phyloP scores from a whole-genome alignment of 2,888 invertebrate species.

The Agrochola litura region DNA sequence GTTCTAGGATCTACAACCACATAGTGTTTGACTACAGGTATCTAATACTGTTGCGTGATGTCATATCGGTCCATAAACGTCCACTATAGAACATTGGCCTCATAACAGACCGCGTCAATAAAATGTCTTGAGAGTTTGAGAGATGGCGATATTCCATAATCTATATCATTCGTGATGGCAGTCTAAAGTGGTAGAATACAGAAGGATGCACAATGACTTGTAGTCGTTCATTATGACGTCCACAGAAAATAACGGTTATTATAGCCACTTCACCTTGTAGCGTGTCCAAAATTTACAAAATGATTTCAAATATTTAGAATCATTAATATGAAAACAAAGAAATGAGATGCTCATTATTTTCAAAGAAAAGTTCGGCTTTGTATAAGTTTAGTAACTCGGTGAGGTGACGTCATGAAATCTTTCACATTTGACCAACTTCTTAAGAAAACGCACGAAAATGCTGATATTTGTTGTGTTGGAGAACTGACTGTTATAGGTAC shows the following conservation, averaged over 20 bases:
- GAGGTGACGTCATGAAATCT: conserved; percentile 13
- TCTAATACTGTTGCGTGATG: conserved; percentile 46
- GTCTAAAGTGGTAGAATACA: not conserved
- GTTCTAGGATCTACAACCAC: conserved; percentile 10
- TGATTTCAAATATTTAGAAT: conserved; percentile 7
- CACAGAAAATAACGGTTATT: conserved; percentile 1
- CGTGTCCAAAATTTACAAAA: not conserved
- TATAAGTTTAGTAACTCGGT: conserved; percentile 2
- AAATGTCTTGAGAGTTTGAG: conserved; percentile 35
- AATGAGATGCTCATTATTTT: not conserved
- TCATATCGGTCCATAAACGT: conserved; percentile 47
- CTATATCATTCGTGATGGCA: not conserved
- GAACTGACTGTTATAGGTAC: not conserved
- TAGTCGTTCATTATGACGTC: not conserved
- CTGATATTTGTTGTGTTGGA: not conserved
- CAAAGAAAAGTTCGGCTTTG: not conserved
- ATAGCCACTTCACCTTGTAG: conserved; percentile 1
- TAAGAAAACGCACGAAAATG: not conserved
- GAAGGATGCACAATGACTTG: not conserved
- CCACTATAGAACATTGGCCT: conserved; percentile 57
- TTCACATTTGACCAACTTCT: not conserved
- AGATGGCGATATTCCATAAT: conserved; percentile 11
- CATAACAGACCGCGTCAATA: conserved; percentile 48
- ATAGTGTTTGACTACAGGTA: conserved; percentile 21
- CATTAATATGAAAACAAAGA: not conserved